Percentiles rank a stretch among this genome's conserved stretches.
Conservation (phyloP, 2,797 vertebrate species). For the Bucorvus abyssinicus region DNA sequence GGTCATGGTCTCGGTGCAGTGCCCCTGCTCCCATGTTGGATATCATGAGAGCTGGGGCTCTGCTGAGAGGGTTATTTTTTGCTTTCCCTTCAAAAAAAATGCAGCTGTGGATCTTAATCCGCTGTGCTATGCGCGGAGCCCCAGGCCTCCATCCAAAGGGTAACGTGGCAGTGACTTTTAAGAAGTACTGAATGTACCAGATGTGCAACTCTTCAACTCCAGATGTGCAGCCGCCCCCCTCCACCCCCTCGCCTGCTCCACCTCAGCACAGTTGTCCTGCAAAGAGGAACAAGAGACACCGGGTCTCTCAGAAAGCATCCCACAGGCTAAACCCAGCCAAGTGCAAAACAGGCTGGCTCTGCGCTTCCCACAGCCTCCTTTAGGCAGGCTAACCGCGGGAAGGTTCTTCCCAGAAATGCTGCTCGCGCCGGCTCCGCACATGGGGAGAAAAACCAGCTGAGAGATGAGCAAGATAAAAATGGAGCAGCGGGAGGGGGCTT, state of each 20-base stretch:
- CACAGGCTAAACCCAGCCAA: not conserved
- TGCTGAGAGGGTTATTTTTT: not conserved
- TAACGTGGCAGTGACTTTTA: constrained; percentile 54
- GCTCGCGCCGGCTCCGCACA: fast-evolving
- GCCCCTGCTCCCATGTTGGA: not conserved
- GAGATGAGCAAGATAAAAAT: not conserved
- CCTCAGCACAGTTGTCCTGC: not conserved
- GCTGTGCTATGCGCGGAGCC: not conserved
- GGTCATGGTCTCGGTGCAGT: not conserved
- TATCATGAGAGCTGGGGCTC: not conserved
- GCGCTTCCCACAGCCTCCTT: not conserved
- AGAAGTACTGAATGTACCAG: constrained; percentile 62
- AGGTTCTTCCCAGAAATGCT: not conserved
- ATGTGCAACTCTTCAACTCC: constrained; percentile 8
- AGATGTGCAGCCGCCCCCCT: not conserved
- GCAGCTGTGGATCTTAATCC: not conserved
- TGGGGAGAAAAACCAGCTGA: not conserved
- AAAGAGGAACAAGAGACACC: not conserved
- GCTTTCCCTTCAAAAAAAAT: not conserved
- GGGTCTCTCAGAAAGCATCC: not conserved
- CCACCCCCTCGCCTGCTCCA: not conserved
- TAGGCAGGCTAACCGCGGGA: not conserved
- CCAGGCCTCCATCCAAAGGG: constrained; percentile 15
- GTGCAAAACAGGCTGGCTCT: not conserved
- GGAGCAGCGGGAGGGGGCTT: not conserved